Conservation (phyloP, 2,888 invertebrate genomes). For the Cryptus armator region DNA sequence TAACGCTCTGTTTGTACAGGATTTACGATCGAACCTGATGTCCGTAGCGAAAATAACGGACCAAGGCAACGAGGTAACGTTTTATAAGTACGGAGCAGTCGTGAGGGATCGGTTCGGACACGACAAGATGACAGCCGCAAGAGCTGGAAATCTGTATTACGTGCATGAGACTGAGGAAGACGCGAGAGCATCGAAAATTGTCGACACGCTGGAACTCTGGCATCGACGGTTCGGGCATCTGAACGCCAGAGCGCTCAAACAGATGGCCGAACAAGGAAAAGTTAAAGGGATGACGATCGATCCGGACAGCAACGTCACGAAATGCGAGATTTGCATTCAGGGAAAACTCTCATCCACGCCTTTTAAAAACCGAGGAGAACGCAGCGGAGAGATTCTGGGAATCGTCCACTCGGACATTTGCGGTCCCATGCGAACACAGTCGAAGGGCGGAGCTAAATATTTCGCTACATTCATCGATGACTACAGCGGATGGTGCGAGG, state of each 20-base stretch:
- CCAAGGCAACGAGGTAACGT: too few species aligned
- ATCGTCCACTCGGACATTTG: slow-evolving; percentile 72
- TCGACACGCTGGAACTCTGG: too few species aligned
- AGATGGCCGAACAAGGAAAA: slow-evolving; percentile 3
- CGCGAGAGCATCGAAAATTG: too few species aligned
- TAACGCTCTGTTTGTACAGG: too few species aligned
- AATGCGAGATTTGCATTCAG: slow-evolving; percentile 51
- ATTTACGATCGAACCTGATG: too few species aligned
- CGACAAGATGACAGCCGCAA: too few species aligned
- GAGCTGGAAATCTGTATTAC: too few species aligned
- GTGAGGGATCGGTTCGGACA: too few species aligned
- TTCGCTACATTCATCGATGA: slow-evolving; percentile 74
- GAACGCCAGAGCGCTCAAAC: not conserved
- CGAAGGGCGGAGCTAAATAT: slow-evolving; percentile 69
- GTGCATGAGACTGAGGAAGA: too few species aligned
- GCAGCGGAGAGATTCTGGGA: slow-evolving; percentile 49
- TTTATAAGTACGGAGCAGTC: too few species aligned
- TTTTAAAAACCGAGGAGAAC: slow-evolving; percentile 45
- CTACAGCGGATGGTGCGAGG: slow-evolving; percentile 69
- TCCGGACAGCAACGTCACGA: not conserved
- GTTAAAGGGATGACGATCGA: slow-evolving; percentile 36
- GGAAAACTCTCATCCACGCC: slow-evolving; percentile 54
- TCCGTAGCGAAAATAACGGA: too few species aligned
- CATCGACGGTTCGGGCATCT: too few species aligned
- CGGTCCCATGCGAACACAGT: slow-evolving; percentile 67